Evolutionary conservation across 2,113 vertebrate genomes (phyloP).

Genomic region (Lagopus muta): DNA sequence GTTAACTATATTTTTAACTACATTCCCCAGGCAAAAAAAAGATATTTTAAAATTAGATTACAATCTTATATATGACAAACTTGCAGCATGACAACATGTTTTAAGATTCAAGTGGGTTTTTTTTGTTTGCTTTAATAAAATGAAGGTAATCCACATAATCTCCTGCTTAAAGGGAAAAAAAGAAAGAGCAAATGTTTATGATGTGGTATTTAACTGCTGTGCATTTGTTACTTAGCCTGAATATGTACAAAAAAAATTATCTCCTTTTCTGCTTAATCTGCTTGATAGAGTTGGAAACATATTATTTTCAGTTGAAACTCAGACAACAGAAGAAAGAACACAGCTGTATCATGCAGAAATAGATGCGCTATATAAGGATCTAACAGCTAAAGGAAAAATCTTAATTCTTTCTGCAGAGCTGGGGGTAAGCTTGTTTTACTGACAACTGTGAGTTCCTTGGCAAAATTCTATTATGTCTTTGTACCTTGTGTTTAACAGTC

Average conservation of each 20-base stretch:
- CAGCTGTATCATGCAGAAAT: conserved; percentile 97
- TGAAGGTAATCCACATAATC: not conserved
- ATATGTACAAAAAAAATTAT: not conserved
- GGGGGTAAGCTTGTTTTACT: conserved; percentile 80
- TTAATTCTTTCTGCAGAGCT: conserved; percentile 92
- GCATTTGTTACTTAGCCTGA: not conserved
- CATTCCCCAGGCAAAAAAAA: not conserved
- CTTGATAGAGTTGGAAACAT: conserved; percentile 91
- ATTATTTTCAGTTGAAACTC: conserved; percentile 96
- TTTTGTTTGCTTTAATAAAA: not conserved
- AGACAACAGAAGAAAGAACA: conserved; percentile 96
- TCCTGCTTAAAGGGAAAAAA: not conserved
- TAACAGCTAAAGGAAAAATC: conserved; percentile 93
- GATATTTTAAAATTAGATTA: not conserved
- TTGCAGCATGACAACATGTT: not conserved
- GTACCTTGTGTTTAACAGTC: not conserved
- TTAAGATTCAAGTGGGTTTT: not conserved
- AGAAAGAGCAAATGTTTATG: not conserved
- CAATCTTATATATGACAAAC: not conserved
- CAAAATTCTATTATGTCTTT: not conserved
- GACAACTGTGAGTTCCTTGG: not conserved
- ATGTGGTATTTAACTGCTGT: not conserved
- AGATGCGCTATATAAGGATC: conserved; percentile 94
- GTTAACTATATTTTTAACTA: not conserved
- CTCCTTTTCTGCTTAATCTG: not conserved